A percentile compares a stretch with the other conserved stretches of the same genome.
Evolutionary conservation across 2,888 invertebrate genomes (phyloP).

Genomic region (Pyrrhia umbra): DNA sequence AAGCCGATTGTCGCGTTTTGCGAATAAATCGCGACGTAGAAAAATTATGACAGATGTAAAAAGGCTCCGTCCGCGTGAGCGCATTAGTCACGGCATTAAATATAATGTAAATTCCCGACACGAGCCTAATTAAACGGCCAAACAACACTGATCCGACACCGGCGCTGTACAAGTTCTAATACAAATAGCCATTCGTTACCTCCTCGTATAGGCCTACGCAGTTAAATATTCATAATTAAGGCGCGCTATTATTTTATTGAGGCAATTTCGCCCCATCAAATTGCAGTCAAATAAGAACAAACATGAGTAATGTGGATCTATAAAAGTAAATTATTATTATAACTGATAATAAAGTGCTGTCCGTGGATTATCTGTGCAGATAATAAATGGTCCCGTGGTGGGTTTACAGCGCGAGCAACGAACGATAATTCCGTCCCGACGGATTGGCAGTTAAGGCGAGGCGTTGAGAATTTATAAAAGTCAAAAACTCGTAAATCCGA

Average conservation of each 20-base stretch:
- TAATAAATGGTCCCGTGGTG: constrained; percentile 85
- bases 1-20: constrained; percentile 85
- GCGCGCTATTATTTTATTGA: constrained; percentile 83
- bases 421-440: constrained; percentile 82
- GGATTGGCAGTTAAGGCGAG: constrained; percentile 86
- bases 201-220: constrained; percentile 58
- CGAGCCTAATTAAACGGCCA: constrained; percentile 79
- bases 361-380: constrained; percentile 86
- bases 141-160: constrained; percentile 79
- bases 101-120: constrained; percentile 80
- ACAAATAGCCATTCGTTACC: constrained; percentile 73
- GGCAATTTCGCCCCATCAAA: constrained; percentile 84
- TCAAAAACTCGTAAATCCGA: constrained; percentile 86
- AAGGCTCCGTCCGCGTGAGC: constrained; percentile 72
- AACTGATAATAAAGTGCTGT: constrained; percentile 89
- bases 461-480: constrained; percentile 87
- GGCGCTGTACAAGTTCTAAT: constrained; percentile 68
- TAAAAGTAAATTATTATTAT: constrained; percentile 90
- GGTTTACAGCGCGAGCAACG: constrained; percentile 81
- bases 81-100: constrained; percentile 86
- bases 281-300: constrained; percentile 88
- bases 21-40: constrained; percentile 89
- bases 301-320: constrained; percentile 88
- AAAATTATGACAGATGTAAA: constrained; percentile 89
- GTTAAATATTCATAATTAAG: constrained; percentile 78